These are phyloP conservation scores for Chloebia gouldiae DNA, from an alignment of 2,113 vertebrate genomes.

Conservation along the genomic window DNA sequence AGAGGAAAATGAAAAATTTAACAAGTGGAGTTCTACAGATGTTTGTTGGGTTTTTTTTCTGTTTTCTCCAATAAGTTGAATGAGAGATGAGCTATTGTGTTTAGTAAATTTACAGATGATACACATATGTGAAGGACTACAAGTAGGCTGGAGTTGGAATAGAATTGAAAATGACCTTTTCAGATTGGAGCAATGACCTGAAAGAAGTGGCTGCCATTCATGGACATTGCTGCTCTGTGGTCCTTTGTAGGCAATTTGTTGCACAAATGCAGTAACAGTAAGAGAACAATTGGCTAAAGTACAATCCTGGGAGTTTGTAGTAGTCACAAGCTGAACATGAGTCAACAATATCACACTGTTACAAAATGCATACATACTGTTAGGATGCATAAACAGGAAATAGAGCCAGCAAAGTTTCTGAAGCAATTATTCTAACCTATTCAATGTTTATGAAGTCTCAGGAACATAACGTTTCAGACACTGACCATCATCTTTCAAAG, in stretches of 20 bases:
- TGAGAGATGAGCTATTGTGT: rapidly evolving
- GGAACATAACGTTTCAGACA: neutral
- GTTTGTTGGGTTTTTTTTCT: rapidly evolving
- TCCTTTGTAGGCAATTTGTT: neutral
- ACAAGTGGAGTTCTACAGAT: neutral
- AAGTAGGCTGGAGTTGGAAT: neutral
- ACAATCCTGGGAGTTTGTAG: neutral
- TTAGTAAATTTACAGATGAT: neutral
- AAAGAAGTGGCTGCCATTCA: neutral
- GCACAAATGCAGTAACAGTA: neutral
- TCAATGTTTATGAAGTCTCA: neutral
- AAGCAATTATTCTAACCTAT: neutral
- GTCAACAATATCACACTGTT: slow-evolving; percentile 20
- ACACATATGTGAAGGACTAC: neutral
- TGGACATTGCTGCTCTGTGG: neutral
- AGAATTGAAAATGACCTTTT: neutral
- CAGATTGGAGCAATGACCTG: neutral
- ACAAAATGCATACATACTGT: slow-evolving; percentile 1
- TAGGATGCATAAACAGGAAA: slow-evolving; percentile 24
- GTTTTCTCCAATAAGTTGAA: neutral
- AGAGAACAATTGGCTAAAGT: neutral
- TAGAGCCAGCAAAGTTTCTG: neutral
- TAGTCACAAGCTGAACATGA: slow-evolving; percentile 58
- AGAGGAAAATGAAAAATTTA: neutral
- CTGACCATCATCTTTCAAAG: neutral